These are phyloP conservation scores for Nephrotoma guestfalica DNA, from an alignment of 2,888 invertebrate genomes.

Conservation along the genomic window DNA sequence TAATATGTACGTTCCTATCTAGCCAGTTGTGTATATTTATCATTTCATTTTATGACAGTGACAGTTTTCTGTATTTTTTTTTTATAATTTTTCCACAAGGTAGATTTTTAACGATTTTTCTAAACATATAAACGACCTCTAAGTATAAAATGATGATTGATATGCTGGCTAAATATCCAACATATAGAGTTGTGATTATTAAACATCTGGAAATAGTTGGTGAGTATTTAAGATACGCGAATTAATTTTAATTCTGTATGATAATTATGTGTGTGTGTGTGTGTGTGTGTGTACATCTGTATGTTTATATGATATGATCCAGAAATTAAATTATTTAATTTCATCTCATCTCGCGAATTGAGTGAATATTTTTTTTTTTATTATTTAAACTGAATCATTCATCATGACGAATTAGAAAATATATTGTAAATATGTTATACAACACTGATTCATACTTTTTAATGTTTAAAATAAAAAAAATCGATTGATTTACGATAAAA, in stretches of 20 bases:
- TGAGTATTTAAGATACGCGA: neutral
- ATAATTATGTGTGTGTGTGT: neutral
- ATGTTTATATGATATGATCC: neutral
- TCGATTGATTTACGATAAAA: neutral
- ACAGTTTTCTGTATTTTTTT: neutral
- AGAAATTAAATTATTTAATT: neutral
- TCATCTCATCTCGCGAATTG: neutral
- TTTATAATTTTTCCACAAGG: neutral
- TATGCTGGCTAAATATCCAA: neutral
- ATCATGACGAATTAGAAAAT: neutral
- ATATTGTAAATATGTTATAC: neutral
- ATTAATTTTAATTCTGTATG: neutral
- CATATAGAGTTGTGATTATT: neutral
- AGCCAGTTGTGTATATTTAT: neutral
- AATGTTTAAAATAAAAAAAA: neutral
- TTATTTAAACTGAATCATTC: neutral
- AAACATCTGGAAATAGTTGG: neutral
- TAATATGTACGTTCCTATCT: neutral
- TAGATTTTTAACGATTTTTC: neutral
- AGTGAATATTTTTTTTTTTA: neutral
- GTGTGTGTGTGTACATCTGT: neutral
- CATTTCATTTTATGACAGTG: neutral
- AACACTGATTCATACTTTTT: neutral
- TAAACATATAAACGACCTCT: neutral
- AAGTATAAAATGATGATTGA: neutral